These are phyloP conservation scores for Orthosia gothica DNA, from an alignment of 2,888 invertebrate genomes.

Conservation along the genomic window DNA sequence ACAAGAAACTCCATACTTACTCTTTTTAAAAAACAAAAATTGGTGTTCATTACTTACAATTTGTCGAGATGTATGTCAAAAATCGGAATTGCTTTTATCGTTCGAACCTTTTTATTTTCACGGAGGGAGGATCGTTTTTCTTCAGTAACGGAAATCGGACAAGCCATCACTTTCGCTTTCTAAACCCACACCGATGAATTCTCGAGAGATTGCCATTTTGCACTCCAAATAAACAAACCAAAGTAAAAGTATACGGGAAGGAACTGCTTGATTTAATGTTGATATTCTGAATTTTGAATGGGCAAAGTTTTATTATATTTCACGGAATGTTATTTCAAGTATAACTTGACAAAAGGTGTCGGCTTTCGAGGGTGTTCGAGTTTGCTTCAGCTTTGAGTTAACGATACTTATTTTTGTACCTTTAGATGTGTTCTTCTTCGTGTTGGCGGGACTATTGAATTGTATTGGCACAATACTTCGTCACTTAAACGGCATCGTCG, in stretches of 20 bases:
- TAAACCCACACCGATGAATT: conserved; percentile 54
- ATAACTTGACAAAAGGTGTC: conserved; percentile 60
- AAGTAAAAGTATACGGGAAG: conserved; percentile 44
- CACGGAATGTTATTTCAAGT: conserved; percentile 53
- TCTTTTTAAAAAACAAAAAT: no score
- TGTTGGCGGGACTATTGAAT: background rate
- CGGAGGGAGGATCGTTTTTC: conserved; percentile 40
- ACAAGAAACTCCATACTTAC: no score
- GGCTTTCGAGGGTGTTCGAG: conserved; percentile 36
- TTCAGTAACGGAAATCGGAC: conserved; percentile 52
- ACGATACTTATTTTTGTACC: conserved; percentile 35
- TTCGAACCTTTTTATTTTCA: conserved; percentile 54
- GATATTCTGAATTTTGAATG: conserved; percentile 62
- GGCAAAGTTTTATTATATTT: conserved; percentile 65
- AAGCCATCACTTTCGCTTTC: conserved; percentile 49
- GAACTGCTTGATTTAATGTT: conserved; percentile 55
- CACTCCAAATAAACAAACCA: conserved; percentile 59
- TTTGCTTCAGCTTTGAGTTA: conserved; percentile 36
- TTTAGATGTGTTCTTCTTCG: conserved; percentile 14
- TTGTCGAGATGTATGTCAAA: conserved; percentile 48
- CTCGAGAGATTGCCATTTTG: conserved; percentile 45
- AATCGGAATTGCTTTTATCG: conserved; percentile 57
- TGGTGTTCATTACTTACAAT: conserved; percentile 56
- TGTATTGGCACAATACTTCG: background rate
- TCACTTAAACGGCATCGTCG: no score